Conservation (phyloP, 2,797 vertebrate species). For the Pipistrellus nathusii region DNA sequence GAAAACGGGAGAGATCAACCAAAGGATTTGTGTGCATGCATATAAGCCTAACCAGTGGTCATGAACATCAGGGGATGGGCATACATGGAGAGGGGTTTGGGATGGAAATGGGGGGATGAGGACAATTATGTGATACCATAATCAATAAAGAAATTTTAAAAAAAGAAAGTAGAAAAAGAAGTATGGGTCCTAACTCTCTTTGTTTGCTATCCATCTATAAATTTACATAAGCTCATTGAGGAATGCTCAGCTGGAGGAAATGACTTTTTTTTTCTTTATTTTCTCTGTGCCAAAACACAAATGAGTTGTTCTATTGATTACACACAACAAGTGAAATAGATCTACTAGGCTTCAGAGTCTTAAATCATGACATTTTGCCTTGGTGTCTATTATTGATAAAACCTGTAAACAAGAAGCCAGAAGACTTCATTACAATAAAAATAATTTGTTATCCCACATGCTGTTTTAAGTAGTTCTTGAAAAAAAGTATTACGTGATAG, state of each 20-base stretch:
- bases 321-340: neutral
- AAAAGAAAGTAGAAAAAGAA: neutral
- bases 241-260: slow-evolving; percentile 31
- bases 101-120: too few relatives aligned
- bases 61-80: too few relatives aligned
- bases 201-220: slow-evolving; percentile 1
- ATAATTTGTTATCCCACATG: neutral
- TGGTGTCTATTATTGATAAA: slow-evolving; percentile 33
- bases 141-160: too few relatives aligned
- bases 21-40: too few relatives aligned
- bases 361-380: neutral
- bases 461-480: neutral
- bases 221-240: neutral
- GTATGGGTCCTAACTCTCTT: neutral
- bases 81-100: too few relatives aligned
- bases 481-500: neutral
- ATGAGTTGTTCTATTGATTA: slow-evolving; percentile 19
- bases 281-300: slow-evolving; percentile 49
- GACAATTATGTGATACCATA: too few relatives aligned
- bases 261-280: neutral
- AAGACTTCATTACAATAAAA: neutral
- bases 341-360: neutral
- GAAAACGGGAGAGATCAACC: too few relatives aligned
- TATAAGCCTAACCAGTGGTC: too few relatives aligned
- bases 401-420: neutral